Conservation (phyloP, 2,888 invertebrate genomes). For the Parnassius apollo region DNA sequence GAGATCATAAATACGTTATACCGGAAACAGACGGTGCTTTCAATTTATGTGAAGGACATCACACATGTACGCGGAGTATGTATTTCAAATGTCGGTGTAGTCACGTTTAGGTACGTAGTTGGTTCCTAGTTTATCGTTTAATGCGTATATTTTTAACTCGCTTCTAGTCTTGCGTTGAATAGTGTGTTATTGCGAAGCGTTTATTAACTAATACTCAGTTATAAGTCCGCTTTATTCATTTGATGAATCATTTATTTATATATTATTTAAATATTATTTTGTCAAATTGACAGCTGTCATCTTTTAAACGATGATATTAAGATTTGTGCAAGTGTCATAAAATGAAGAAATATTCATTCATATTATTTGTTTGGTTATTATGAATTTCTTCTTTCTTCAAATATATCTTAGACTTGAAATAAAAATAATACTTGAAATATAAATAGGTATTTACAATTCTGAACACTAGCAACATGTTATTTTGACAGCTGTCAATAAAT, state of each 20-base stretch:
- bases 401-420: too few relatives aligned
- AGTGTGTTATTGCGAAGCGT: conserved; percentile 32
- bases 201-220: conserved; percentile 51
- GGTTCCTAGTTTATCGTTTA: conserved; percentile 13
- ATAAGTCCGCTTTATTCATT: conserved; percentile 32
- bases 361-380: too few relatives aligned
- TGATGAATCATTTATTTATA: conserved; percentile 6
- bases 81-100: conserved; percentile 22
- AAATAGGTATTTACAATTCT: too few relatives aligned
- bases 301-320: too few relatives aligned
- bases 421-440: too few relatives aligned
- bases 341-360: too few relatives aligned
- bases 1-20: not conserved
- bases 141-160: conserved; percentile 33
- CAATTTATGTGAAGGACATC: conserved; percentile 27
- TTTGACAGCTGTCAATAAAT: conserved; percentile 22
- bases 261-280: not conserved
- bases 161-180: conserved; percentile 59
- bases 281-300: conserved; percentile 18
- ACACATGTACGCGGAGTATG: conserved; percentile 14
- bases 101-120: conserved; percentile 28
- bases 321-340: not conserved
- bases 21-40: conserved; percentile 27
- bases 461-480: not conserved
- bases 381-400: too few relatives aligned